Base-by-base conservation (phyloP, 2,888 invertebrate genomes). In the Gisinianus flammeolus region DNA sequence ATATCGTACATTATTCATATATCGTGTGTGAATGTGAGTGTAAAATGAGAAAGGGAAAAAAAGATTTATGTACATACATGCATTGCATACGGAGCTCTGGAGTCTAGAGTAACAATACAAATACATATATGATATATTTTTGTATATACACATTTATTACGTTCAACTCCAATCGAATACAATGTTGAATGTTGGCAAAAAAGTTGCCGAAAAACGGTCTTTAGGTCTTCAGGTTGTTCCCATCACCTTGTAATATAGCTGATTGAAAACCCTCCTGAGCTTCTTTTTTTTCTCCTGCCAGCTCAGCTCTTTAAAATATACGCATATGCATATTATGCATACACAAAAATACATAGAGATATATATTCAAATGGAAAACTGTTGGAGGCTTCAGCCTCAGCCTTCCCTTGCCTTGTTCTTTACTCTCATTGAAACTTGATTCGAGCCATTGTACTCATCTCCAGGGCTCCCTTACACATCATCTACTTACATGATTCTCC, bases 161-260 rank as follows among this genome's bases (percentile, higher is more conserved):
- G 58, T 62, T 73, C 31, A 26, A 73, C 33, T 62, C 28, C 62
- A 33, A 3, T n/a, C 54, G 4, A 74, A 66, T 74, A 73, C 73
- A 73, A 66, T 74, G 74, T n/a, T n/a, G n/a, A n/a, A n/a, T n/a
- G n/a, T 74, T 74, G 74, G 74, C 74, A 58, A 74, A 73, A 73
- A 73, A 72, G 68, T 74, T 74, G 66, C 74, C 66, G 66, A 74
- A 74, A 72, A 74, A 67, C 66, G 64, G 26, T 62, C 74, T 6
- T 74, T 67, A 74, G 26, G 62, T n/a, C n/a, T n/a, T n/a, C n/a
- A n/a, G n/a, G n/a, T n/a, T n/a, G n/a, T 62, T 73, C 73, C 74
- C 66, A 30, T 74, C 56, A 56, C 73, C 35, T 33, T n/a, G 54
- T n/a, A n/a, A 70, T 5, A 26, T 16, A 64, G 64, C 6, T 22